A percentile compares a stretch with the other conserved stretches of the same genome.
Conservation (phyloP, 2,888 invertebrate genomes). For the Trissonchulus latispiculum region DNA sequence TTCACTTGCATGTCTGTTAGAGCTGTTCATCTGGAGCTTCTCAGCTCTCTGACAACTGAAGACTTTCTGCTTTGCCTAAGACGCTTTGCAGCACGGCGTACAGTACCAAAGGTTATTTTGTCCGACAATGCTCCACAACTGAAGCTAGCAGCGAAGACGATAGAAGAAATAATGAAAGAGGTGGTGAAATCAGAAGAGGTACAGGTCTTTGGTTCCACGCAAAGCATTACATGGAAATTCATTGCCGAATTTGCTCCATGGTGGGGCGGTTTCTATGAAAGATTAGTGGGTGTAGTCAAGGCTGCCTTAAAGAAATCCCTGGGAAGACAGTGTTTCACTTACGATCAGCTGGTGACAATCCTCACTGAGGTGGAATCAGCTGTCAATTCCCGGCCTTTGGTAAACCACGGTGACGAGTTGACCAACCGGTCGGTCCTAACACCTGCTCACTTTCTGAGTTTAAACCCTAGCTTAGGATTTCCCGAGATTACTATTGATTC, state of each 20-base stretch:
- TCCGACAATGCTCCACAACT: conserved; percentile 4
- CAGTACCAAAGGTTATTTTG: background rate
- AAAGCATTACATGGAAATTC: conserved; percentile 17
- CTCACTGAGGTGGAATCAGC: conserved; percentile 19
- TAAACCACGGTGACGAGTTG: background rate
- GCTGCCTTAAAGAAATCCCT: conserved; percentile 14
- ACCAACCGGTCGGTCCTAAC: no score
- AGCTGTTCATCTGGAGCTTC: conserved; percentile 9
- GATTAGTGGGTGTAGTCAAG: conserved; percentile 13
- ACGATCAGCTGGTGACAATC: conserved; percentile 14
- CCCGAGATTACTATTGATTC: background rate
- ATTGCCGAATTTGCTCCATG: conserved; percentile 19
- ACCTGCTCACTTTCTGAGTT: background rate
- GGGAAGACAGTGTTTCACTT: conserved; percentile 12
- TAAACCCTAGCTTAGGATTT: no score
- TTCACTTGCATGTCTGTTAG: conserved; percentile 1
- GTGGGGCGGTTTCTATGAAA: conserved; percentile 18
- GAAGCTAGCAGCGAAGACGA: background rate
- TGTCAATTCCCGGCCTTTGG: conserved; percentile 16
- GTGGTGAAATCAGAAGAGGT: background rate
- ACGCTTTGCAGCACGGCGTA: background rate
- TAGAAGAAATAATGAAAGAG: background rate
- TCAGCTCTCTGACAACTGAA: background rate
- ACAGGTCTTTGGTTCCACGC: background rate
- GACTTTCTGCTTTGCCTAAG: background rate